Evolutionary conservation across 1,140 invertebrate species (phyloP).

Genomic region (Drosophila sp.): DNA sequence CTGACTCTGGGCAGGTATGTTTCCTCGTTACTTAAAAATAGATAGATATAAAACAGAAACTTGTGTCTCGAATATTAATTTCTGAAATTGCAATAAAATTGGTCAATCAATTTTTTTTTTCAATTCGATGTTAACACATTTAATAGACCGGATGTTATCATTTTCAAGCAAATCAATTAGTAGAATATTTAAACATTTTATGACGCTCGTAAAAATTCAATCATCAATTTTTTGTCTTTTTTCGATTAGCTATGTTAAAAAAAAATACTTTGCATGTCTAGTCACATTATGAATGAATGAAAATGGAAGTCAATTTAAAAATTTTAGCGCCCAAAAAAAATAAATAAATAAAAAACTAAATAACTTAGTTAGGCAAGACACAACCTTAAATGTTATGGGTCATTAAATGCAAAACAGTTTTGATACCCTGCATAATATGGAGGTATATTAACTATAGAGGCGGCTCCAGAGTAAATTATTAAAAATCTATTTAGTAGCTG

Average conservation of each 20-base stretch:
- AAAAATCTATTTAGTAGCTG: too few relatives aligned
- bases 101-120: neutral
- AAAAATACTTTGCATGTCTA: constrained; percentile 41
- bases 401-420: constrained; percentile 68
- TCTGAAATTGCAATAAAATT: constrained; percentile 1
- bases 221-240: constrained; percentile 47
- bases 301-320: constrained; percentile 33
- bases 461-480: neutral
- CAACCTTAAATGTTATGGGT: constrained; percentile 57
- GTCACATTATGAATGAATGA: constrained; percentile 47
- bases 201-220: constrained; percentile 54
- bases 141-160: constrained; percentile 57
- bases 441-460: constrained; percentile 11
- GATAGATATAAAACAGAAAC: neutral
- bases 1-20: too few relatives aligned
- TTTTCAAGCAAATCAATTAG: constrained; percentile 61
- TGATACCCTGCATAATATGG: constrained; percentile 23
- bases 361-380: constrained; percentile 44
- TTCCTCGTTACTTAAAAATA: neutral
- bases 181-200: constrained; percentile 62
- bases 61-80: neutral
- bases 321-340: constrained; percentile 29
- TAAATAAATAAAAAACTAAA: constrained; percentile 6
- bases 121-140: constrained; percentile 42
- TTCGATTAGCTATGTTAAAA: constrained; percentile 13